These are phyloP conservation scores for Lutraria rhynchaena DNA, from an alignment of 1,140 invertebrate genomes.

Conservation along the genomic window DNA sequence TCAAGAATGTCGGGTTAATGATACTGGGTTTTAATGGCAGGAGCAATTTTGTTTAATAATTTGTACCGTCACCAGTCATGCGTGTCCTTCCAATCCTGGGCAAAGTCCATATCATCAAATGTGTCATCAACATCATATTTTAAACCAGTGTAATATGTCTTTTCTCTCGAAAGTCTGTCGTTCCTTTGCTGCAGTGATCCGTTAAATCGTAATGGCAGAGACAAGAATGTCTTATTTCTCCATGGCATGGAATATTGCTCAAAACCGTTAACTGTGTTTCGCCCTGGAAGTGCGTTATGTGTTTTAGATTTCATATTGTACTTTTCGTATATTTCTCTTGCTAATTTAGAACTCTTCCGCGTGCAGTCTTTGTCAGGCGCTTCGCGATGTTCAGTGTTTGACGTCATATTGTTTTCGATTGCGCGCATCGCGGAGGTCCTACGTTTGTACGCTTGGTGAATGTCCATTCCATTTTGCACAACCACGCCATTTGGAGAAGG, in stretches of 20 bases:
- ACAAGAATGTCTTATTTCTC: slow-evolving; percentile 49
- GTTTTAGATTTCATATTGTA: slow-evolving; percentile 53
- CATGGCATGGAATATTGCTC: slow-evolving; percentile 57
- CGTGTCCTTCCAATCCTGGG: slow-evolving; percentile 23
- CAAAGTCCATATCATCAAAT: slow-evolving; percentile 3
- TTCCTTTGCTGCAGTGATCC: slow-evolving; percentile 6
- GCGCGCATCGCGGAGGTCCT: slow-evolving; percentile 44
- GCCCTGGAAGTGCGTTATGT: slow-evolving; percentile 20
- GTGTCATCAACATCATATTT: slow-evolving; percentile 3
- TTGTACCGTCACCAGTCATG: slow-evolving; percentile 33
- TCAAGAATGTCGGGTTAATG: too few relatives aligned
- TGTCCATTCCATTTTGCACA: slow-evolving; percentile 50
- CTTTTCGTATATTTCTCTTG: slow-evolving; percentile 55
- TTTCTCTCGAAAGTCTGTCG: slow-evolving; percentile 10
- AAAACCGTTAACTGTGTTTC: slow-evolving; percentile 16
- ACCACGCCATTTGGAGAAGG: slow-evolving; percentile 46
- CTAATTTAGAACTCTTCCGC: slow-evolving; percentile 36
- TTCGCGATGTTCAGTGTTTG: slow-evolving; percentile 7
- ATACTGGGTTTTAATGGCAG: too few relatives aligned
- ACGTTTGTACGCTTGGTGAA: slow-evolving; percentile 39
- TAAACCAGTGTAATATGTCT: slow-evolving; percentile 27
- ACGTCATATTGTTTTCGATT: background rate
- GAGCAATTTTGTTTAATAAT: too few relatives aligned
- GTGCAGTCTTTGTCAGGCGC: slow-evolving; percentile 23
- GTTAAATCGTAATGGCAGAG: slow-evolving; percentile 46